Evolutionary conservation across 1,140 invertebrate genomes (phyloP).

Genomic region (Drosophila yakuba): DNA sequence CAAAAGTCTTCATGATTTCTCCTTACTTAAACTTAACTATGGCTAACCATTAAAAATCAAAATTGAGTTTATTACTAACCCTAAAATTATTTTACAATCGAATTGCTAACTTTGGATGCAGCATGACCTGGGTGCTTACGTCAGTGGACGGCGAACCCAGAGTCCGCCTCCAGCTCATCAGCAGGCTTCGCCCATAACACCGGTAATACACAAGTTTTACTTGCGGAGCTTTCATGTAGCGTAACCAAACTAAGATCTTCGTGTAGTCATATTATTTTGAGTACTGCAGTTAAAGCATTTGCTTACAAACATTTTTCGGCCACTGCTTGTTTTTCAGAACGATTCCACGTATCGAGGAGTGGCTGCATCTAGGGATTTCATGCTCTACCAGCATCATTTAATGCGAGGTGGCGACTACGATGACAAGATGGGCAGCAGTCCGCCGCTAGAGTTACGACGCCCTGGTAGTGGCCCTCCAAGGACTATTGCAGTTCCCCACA

Average conservation of each 20-base stretch:
- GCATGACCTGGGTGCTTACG: constrained; percentile 85
- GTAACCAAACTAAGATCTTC: constrained; percentile 64
- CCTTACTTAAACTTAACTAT: background rate
- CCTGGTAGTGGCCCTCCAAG: constrained; percentile 84
- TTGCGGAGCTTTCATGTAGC: constrained; percentile 73
- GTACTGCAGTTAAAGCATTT: background rate
- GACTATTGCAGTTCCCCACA: constrained; percentile 85
- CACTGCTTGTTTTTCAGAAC: constrained; percentile 85
- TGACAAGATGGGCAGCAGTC: constrained; percentile 87
- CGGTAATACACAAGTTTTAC: constrained; percentile 87
- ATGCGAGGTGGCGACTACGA: constrained; percentile 84
- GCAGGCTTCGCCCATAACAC: constrained; percentile 91
- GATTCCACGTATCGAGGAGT: constrained; percentile 86
- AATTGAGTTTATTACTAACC: constrained; percentile 20
- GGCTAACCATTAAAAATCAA: background rate
- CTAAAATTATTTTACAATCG: constrained; percentile 9
- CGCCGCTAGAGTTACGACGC: constrained; percentile 89
- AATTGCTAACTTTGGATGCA: constrained; percentile 75
- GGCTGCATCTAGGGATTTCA: constrained; percentile 84
- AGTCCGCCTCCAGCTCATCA: constrained; percentile 91
- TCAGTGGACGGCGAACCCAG: constrained; percentile 85
- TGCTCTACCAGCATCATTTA: constrained; percentile 90
- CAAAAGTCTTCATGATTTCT: background rate
- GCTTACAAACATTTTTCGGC: background rate
- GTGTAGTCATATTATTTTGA: background rate